phyloP scores from a whole-genome alignment of 2,113 vertebrate species.

The Elephantulus edwardii region DNA sequence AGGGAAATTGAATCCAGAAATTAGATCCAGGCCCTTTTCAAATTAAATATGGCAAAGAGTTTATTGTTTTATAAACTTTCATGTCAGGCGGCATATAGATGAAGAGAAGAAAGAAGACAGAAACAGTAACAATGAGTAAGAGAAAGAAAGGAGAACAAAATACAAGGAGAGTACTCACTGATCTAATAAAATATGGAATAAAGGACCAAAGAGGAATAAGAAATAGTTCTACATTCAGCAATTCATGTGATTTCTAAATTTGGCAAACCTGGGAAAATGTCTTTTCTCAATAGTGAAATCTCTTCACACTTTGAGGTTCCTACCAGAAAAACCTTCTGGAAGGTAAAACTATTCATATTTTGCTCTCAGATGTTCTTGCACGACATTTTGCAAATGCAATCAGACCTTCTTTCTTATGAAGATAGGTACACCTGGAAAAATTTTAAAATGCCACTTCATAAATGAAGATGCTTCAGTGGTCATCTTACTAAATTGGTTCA shows the following conservation, averaged over 20 bases:
- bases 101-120: not conserved
- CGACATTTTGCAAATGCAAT: conserved; percentile 67
- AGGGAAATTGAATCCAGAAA: not conserved
- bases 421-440: conserved; percentile 39
- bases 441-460: conserved; percentile 47
- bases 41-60: not conserved
- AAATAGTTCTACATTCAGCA: conserved; percentile 31
- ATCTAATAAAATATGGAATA: not conserved
- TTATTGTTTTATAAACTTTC: conserved; percentile 9
- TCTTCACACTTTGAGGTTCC: conserved; percentile 67
- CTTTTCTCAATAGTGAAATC: conserved; percentile 57
- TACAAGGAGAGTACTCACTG: not conserved
- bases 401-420: conserved; percentile 61
- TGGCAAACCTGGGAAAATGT: conserved; percentile 60
- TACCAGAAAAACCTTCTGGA: conserved; percentile 77
- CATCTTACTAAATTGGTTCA: not conserved
- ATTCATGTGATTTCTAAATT: conserved; percentile 62
- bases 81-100: not conserved
- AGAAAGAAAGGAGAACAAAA: not conserved
- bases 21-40: not conserved
- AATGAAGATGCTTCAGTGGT: conserved; percentile 30
- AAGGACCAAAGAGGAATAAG: not conserved
- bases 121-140: not conserved
- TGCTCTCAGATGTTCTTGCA: conserved; percentile 69
- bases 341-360: conserved; percentile 72